phyloP scores from a whole-genome alignment of 2,888 invertebrate species.

The Crepidodera aurea region DNA sequence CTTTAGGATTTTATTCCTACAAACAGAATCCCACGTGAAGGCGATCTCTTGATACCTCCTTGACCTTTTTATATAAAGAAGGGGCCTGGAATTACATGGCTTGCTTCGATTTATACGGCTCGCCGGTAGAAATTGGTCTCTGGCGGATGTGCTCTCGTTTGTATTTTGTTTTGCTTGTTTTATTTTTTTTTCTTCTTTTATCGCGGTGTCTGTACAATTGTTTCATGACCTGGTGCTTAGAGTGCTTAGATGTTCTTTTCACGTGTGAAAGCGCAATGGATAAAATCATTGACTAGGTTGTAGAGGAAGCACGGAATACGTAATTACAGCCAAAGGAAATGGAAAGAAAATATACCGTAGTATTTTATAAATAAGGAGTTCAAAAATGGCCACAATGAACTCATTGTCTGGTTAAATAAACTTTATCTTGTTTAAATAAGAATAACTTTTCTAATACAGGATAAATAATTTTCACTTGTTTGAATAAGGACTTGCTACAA shows the following conservation, averaged over 20 bases:
- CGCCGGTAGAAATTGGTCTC: not conserved
- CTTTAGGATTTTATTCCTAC: too few species aligned
- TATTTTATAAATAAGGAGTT: too few species aligned
- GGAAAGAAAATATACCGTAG: too few species aligned
- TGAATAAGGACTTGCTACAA: too few species aligned
- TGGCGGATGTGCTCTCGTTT: not conserved
- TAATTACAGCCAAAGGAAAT: too few species aligned
- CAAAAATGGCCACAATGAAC: too few species aligned
- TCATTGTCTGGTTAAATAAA: too few species aligned
- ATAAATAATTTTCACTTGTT: too few species aligned
- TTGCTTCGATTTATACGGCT: not conserved
- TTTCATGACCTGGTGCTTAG: not conserved
- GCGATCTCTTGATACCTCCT: not conserved
- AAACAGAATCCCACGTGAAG: not conserved
- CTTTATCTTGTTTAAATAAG: too few species aligned
- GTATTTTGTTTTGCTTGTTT: not conserved
- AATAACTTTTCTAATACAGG: too few species aligned
- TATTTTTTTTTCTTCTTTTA: not conserved
- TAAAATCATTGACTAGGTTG: not conserved
- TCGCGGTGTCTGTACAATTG: not conserved
- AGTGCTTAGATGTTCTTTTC: not conserved
- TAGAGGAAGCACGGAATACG: not conserved
- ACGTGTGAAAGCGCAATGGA: not conserved
- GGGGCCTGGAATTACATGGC: not conserved
- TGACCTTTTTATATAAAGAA: not conserved